Evolutionary conservation across 2,888 invertebrate species (phyloP).

Genomic region (Stramonita haemastoma): DNA sequence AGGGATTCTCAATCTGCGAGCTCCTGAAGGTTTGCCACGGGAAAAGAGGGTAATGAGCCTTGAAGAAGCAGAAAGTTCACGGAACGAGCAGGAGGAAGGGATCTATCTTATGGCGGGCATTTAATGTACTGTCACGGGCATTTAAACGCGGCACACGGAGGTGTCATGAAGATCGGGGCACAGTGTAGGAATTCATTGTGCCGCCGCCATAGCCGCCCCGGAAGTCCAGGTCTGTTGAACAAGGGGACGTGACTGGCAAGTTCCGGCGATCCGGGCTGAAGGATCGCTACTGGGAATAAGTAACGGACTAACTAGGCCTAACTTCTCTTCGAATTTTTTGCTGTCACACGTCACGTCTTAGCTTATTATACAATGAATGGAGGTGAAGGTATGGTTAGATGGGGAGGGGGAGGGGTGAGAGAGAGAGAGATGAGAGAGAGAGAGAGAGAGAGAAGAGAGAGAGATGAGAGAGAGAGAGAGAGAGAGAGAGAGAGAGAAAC

Average conservation of each 20-base stretch:
- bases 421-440: neutral
- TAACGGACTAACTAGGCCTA: too few relatives aligned
- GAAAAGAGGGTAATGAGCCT: neutral
- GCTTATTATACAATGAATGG: too few relatives aligned
- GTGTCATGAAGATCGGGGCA: neutral
- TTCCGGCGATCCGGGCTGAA: too few relatives aligned
- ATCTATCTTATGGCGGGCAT: neutral
- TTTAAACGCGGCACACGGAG: neutral
- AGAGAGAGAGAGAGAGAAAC: too few relatives aligned
- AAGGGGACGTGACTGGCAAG: neutral
- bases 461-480: neutral
- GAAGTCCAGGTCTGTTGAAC: neutral
- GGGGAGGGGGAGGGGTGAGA: neutral
- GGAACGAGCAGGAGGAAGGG: neutral
- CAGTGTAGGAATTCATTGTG: neutral
- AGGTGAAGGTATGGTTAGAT: too few relatives aligned
- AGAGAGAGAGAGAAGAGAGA: neutral
- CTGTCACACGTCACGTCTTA: too few relatives aligned
- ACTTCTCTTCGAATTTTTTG: too few relatives aligned
- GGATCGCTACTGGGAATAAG: too few relatives aligned
- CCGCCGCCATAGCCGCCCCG: neutral
- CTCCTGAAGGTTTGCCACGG: too few relatives aligned
- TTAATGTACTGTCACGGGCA: neutral
- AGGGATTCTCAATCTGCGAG: too few relatives aligned
- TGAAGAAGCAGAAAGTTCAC: neutral